These are phyloP conservation scores for Odocoileus virginianus DNA, from an alignment of 2,113 vertebrate genomes.

Conservation along the genomic window DNA sequence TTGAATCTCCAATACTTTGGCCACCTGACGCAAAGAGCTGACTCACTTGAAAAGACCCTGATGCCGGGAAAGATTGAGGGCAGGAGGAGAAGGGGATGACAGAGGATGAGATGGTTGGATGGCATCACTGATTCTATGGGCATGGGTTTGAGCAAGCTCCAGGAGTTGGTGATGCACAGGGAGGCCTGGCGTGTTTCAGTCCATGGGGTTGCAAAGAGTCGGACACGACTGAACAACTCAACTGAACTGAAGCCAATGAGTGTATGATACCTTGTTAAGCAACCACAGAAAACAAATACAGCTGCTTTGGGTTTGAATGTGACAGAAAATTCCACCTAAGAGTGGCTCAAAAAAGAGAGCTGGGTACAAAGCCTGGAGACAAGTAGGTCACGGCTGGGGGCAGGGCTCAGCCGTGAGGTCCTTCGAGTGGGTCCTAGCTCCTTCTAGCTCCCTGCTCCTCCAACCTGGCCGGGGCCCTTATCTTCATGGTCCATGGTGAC, in stretches of 20 bases:
- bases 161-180: background rate
- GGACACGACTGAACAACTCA: accelerated
- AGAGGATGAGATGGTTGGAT: background rate
- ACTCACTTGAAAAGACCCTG: background rate
- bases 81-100: background rate
- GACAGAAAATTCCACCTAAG: background rate
- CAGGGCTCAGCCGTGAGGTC: background rate
- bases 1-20: background rate
- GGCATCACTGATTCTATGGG: background rate
- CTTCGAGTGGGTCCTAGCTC: background rate
- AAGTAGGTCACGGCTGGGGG: background rate
- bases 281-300: background rate
- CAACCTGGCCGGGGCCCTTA: background rate
- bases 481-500: background rate
- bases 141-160: background rate
- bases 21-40: background rate
- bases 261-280: background rate
- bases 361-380: background rate
- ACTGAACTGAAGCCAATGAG: background rate
- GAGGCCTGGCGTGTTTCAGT: background rate
- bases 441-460: background rate
- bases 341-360: background rate
- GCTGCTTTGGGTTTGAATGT: background rate
- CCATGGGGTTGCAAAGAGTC: background rate
- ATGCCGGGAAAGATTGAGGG: background rate